phyloP scores from a whole-genome alignment of 2,113 vertebrate species.

The Cnemophilus loriae region DNA sequence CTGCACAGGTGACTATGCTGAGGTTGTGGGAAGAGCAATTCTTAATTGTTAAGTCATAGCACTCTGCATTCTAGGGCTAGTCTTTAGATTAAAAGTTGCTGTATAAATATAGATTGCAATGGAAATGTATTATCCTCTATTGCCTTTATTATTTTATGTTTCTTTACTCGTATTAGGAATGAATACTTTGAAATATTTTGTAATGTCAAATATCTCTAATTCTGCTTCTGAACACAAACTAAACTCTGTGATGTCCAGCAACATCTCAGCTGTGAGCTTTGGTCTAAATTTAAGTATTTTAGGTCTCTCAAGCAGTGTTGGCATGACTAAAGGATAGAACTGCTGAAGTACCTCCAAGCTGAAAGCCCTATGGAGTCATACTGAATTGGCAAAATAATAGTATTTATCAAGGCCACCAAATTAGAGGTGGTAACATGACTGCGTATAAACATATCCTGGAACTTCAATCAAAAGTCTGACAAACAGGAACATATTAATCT shows the following conservation, averaged over 20 bases:
- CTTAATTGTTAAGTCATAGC: background rate
- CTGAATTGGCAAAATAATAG: background rate
- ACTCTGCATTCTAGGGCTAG: background rate
- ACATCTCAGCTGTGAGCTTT: background rate
- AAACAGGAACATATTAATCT: background rate
- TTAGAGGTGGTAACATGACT: background rate
- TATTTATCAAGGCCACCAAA: background rate
- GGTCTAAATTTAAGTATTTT: background rate
- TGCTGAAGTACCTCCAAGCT: background rate
- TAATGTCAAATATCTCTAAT: background rate
- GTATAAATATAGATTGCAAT: background rate
- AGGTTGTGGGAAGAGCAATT: background rate
- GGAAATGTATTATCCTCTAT: background rate
- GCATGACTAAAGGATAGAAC: background rate
- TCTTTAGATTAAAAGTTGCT: background rate
- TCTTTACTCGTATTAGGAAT: background rate
- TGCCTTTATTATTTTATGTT: background rate
- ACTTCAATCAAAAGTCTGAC: background rate
- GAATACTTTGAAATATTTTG: background rate
- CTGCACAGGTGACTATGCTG: background rate
- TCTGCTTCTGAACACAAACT: background rate
- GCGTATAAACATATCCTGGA: background rate
- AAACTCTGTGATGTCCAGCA: background rate
- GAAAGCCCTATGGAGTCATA: background rate
- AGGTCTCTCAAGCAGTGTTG: background rate